Base-by-base conservation (phyloP, 2,888 invertebrate genomes). In the Melipona beecheii region DNA sequence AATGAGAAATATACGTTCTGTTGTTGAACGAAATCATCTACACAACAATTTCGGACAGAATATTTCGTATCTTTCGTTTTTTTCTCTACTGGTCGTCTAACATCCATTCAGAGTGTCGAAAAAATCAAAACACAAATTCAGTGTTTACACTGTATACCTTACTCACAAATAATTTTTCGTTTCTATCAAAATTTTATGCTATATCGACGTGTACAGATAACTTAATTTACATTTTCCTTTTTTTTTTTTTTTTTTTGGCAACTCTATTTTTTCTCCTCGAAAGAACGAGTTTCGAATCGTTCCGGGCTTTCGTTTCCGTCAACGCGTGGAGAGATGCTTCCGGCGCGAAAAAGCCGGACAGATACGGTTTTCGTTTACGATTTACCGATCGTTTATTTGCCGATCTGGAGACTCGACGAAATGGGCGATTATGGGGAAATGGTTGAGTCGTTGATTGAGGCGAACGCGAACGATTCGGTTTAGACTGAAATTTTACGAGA, bases 311-410 rank as follows among this genome's bases (percentile, higher is more conserved):
- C 17, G 68, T 49, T 58, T 69, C 60, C 58, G 49, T 49, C n/a
- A 60, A 31, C 56, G 50, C 58, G 43, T 24, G 36, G n/a, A 58
- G 60, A 31, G 60, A 31, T 60, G 69, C 31, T 76, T 76, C 75
- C 75, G 75, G 69, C 21, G 15, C 13, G 43, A 56, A 49, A 75
- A 27, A 69, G 69, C 64, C n/a, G 24, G 74, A 15, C 64, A 58
- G 75, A 58, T 75, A 27, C 58, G 43, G 36, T 31, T 69, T 50
- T 31, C 69, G 75, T 76, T 69, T 76, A 60, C n/a, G n/a, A n/a
- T 60, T 60, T 60, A 17, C 49, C 75, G n/a, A 24, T n/a, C 56
- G 75, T 68, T 75, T 75, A 69, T 76, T 76, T 76, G 60, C 75
- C 27, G 69, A 50, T 69, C 15, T 69, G 24, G n/a, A 56, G 66